A percentile compares a stretch with the other conserved stretches of the same genome.
Conservation (phyloP, 1,140 invertebrate species). For the Tetragonula clypearis region DNA sequence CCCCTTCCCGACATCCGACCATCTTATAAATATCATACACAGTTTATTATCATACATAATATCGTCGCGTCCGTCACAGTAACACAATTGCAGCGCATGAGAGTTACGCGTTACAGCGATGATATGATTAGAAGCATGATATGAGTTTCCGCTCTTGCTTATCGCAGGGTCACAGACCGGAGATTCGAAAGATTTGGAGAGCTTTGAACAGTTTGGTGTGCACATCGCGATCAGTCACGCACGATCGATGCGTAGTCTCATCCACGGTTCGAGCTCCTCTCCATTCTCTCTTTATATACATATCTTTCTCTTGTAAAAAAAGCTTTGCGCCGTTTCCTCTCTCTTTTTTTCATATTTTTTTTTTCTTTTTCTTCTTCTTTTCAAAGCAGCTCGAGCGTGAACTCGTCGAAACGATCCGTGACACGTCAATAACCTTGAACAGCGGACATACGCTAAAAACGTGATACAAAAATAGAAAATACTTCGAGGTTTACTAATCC, state of each 20-base stretch:
- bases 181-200: neutral
- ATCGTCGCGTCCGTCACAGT: slow-evolving; percentile 56
- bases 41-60: slow-evolving; percentile 69
- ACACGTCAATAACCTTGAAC: slow-evolving; percentile 15
- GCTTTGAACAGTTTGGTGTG: neutral
- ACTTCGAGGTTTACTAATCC: neutral
- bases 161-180: slow-evolving; percentile 63
- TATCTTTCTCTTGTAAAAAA: slow-evolving; percentile 32
- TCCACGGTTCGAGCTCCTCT: slow-evolving; percentile 2
- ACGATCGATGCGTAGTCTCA: neutral
- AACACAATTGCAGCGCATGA: slow-evolving; percentile 62
- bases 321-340: neutral
- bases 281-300: neutral
- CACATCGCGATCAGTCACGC: neutral
- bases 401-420: neutral
- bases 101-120: slow-evolving; percentile 66
- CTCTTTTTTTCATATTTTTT: no score
- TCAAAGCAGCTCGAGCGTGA: neutral
- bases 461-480: slow-evolving; percentile 51
- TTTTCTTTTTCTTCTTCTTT: neutral
- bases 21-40: slow-evolving; percentile 67
- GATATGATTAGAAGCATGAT: slow-evolving; percentile 75
- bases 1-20: neutral
- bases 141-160: slow-evolving; percentile 64
- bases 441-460: slow-evolving; percentile 16